Evolutionary conservation across 2,888 invertebrate species (phyloP).

Genomic region (Cordilura impudica): DNA sequence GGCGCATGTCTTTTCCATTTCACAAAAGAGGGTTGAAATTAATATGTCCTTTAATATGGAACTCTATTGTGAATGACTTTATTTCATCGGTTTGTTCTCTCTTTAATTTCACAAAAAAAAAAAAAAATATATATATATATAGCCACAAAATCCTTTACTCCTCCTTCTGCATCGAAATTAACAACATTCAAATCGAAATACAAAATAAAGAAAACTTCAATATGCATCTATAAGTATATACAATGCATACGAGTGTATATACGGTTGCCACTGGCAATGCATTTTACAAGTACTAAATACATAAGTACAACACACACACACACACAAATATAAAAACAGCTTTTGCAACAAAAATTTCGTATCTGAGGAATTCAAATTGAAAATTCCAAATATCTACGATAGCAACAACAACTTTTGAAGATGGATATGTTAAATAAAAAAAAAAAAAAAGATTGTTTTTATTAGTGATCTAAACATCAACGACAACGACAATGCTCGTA

Average conservation of each 20-base stretch:
- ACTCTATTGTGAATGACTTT: conserved; percentile 44
- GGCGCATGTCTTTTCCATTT: conserved; percentile 31
- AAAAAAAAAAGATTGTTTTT: conserved; percentile 39
- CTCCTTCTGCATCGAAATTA: conserved; percentile 26
- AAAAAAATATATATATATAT: conserved; percentile 20
- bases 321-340: background rate
- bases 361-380: conserved; percentile 54
- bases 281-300: background rate
- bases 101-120: background rate
- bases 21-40: conserved; percentile 24
- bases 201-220: conserved; percentile 8
- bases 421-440: conserved; percentile 19
- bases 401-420: conserved; percentile 58
- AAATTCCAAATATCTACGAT: conserved; percentile 54
- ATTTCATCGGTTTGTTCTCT: conserved; percentile 4
- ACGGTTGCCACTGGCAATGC: conserved; percentile 65
- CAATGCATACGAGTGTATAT: conserved; percentile 33
- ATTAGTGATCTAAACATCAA: conserved; percentile 45
- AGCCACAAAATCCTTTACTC: conserved; percentile 37
- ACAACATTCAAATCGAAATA: background rate
- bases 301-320: background rate
- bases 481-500: conserved; percentile 6
- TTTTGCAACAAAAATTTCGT: conserved; percentile 40
- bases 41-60: background rate
- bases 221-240: conserved; percentile 2